Base-by-base conservation (phyloP, 1,140 invertebrate genomes). In the Trachymyrmex cornetzi region DNA sequence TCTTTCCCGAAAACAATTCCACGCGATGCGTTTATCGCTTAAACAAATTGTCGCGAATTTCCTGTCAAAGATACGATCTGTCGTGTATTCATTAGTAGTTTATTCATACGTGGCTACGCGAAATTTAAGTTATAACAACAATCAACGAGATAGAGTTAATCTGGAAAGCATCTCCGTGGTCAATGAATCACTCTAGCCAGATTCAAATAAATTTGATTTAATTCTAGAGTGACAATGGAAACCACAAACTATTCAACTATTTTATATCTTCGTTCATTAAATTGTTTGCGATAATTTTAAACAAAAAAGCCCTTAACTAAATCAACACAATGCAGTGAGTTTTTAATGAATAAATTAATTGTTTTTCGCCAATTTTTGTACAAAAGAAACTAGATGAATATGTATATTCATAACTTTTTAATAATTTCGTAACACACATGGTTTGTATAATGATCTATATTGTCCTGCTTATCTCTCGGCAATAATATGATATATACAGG, bases 1-100 rank as follows among this genome's bases (percentile, higher is more conserved):
- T 48, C 38, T 75, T 22, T 24, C 7, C 11, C 19, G 48, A n/a
- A 59, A 34, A 50, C 55, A 74, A 84, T 74, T 74, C 24, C 24
- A 63, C 27, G n/a, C 74, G 27, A 30, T 24, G 27, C 38, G 27
- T 14, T 81, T 84, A 75, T 84, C 44, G 69, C 27, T 84, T 61
- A 61, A 82, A 82, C 55, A 82, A 82, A 74, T 82, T 69, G 53
- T 38, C 50, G 22, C 55, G 24, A 61, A 75, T 75, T 84, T 81
- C 24, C 27, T 61, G 38, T n/a, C 38, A 24, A 59, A 34, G 30
- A 74, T 59, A 50, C n/a, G 14, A 72, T 61, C 67, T 48, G 34
- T 44, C n/a, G 22, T 55, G 34, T 81, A 44, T 48, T 82, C 66
- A 71, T 81, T 44, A 71, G 53, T 34, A 22, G 11, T 27, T 82